Evolutionary conservation across 2,113 vertebrate species (phyloP).

Genomic region (Plecturocebus donacophilus): DNA sequence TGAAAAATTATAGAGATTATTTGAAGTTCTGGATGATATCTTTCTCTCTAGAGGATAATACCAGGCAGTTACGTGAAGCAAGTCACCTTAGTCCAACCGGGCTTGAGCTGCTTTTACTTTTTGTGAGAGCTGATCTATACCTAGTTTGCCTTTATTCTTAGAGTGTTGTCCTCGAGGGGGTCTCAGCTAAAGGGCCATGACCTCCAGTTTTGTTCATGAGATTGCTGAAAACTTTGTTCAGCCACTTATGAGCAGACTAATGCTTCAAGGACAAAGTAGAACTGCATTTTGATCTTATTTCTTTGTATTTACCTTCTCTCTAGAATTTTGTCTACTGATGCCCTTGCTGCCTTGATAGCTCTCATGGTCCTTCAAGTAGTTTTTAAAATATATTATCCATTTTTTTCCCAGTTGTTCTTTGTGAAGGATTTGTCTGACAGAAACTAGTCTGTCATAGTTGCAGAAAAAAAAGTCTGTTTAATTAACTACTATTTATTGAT

Average conservation of each 20-base stretch:
- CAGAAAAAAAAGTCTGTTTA: not conserved
- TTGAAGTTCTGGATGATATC: not conserved
- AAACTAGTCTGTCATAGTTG: not conserved
- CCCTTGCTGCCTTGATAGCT: not conserved
- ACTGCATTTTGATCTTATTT: not conserved
- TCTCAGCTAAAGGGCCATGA: not conserved
- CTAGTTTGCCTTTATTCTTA: not conserved
- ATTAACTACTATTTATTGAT: not conserved
- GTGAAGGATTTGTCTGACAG: not conserved
- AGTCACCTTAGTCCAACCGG: not conserved
- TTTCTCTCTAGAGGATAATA: not conserved
- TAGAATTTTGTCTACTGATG: not conserved
- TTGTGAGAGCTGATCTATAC: not conserved
- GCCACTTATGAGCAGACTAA: not conserved
- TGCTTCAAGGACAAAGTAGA: not conserved
- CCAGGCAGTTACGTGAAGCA: not conserved
- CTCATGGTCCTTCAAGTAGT: not conserved
- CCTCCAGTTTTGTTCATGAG: not conserved
- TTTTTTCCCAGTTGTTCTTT: not conserved
- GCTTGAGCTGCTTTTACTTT: not conserved
- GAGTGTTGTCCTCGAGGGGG: not conserved
- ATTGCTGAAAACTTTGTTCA: not conserved
- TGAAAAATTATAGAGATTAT: not conserved
- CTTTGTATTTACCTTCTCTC: not conserved
- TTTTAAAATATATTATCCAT: not conserved